phyloP scores from a whole-genome alignment of 2,113 vertebrate species.

The Ranitomeya imitator region DNA sequence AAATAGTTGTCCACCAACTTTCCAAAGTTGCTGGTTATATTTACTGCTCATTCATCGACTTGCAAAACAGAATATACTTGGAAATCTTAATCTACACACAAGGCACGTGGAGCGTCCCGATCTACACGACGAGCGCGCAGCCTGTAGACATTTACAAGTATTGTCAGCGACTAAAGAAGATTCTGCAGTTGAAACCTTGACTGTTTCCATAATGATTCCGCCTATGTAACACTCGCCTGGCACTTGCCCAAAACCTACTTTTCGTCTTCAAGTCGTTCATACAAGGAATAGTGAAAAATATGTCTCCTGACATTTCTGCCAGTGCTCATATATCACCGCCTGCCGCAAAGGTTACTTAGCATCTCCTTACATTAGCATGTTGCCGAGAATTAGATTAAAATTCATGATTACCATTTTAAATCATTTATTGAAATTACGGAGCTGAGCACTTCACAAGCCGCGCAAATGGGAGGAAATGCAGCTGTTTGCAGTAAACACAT shows the following conservation, averaged over 20 bases:
- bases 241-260: slow-evolving; percentile 23
- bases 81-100: background rate
- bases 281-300: slow-evolving; percentile 59
- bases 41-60: background rate
- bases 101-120: background rate
- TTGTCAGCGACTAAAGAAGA: background rate
- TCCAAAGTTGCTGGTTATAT: background rate
- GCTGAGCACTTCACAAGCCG: slow-evolving; percentile 60
- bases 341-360: slow-evolving; percentile 67
- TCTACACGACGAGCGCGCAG: background rate
- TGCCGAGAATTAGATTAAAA: slow-evolving; percentile 67
- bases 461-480: slow-evolving; percentile 61
- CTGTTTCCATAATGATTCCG: slow-evolving; percentile 8
- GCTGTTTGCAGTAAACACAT: slow-evolving; percentile 59
- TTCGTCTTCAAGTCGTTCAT: slow-evolving; percentile 8
- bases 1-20: background rate
- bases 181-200: background rate
- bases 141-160: background rate
- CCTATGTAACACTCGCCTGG: slow-evolving; percentile 14
- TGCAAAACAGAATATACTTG: background rate
- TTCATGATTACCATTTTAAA: slow-evolving; percentile 68
- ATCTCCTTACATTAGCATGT: slow-evolving; percentile 66
- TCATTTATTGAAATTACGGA: slow-evolving; percentile 68
- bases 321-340: slow-evolving; percentile 65
- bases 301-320: slow-evolving; percentile 63